phyloP scores from a whole-genome alignment of 1,140 invertebrate species.

The Scylla paramamosain region DNA sequence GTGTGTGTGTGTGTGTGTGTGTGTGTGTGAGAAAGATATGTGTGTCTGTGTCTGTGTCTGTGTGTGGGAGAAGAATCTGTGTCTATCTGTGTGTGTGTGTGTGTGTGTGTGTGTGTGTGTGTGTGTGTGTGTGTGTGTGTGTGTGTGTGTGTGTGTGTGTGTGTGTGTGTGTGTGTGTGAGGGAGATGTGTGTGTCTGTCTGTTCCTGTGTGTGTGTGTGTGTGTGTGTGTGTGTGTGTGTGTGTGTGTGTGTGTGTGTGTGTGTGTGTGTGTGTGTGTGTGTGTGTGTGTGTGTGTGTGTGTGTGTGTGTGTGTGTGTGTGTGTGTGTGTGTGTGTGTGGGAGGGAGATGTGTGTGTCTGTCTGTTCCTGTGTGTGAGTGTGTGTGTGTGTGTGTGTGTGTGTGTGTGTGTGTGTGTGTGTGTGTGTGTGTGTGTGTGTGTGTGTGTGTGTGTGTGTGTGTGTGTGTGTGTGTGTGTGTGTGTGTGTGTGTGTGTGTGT shows the following conservation, averaged over 20 bases:
- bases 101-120: slow-evolving; percentile 19
- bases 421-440: slow-evolving; percentile 50
- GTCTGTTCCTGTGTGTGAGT: not conserved
- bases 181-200: slow-evolving; percentile 43
- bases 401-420: slow-evolving; percentile 46
- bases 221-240: slow-evolving; percentile 17
- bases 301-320: not conserved
- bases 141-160: not conserved
- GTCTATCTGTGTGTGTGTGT: not conserved
- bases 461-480: slow-evolving; percentile 20
- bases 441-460: slow-evolving; percentile 22
- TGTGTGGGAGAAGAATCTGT: not conserved
- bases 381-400: slow-evolving; percentile 40
- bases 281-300: not conserved
- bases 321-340: slow-evolving; percentile 46
- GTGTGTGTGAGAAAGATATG: slow-evolving; percentile 29
- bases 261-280: slow-evolving; percentile 41
- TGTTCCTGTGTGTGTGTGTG: not conserved
- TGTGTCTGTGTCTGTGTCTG: slow-evolving; percentile 38
- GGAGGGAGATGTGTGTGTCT: too few relatives aligned
- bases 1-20: not conserved
- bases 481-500: slow-evolving; percentile 21
- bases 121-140: slow-evolving; percentile 43
- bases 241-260: slow-evolving; percentile 25
- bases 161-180: not conserved